phyloP scores from a whole-genome alignment of 2,113 vertebrate genomes.

The Anhinga rufa region DNA sequence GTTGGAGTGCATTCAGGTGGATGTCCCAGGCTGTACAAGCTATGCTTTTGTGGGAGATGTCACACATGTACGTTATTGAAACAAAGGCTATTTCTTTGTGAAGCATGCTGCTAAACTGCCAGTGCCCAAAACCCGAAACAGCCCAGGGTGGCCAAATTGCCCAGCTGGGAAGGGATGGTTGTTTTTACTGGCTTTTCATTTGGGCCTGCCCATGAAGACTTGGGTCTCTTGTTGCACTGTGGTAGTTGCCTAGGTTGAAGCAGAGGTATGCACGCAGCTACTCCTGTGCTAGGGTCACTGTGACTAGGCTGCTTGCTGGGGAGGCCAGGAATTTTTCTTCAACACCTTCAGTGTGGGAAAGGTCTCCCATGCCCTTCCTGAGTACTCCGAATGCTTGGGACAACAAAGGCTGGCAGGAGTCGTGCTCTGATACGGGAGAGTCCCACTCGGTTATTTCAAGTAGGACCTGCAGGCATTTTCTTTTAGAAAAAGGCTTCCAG shows the following conservation, averaged over 20 bases:
- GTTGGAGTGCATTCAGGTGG: not conserved
- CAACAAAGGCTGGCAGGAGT: not conserved
- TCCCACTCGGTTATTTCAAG: not conserved
- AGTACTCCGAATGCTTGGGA: not conserved
- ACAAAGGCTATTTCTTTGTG: not conserved
- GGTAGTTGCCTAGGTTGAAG: not conserved
- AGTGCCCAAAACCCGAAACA: not conserved
- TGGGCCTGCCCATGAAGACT: not conserved
- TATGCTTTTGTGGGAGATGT: not conserved
- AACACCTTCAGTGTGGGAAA: not conserved
- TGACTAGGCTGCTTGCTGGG: not conserved
- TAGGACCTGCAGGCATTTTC: not conserved
- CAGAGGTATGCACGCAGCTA: not conserved
- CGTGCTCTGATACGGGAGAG: not conserved
- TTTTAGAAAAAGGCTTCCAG: not conserved
- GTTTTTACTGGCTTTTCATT: not conserved
- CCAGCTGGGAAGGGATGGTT: not conserved
- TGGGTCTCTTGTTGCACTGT: not conserved
- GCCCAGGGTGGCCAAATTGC: not conserved
- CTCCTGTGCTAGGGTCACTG: fast-evolving
- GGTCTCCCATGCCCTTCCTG: not conserved
- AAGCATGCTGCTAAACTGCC: not conserved
- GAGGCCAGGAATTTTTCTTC: not conserved
- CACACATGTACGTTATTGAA: not conserved
- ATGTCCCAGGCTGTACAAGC: not conserved